Evolutionary conservation across 2,888 invertebrate species (phyloP).

Genomic region (Andrena trimmerana): DNA sequence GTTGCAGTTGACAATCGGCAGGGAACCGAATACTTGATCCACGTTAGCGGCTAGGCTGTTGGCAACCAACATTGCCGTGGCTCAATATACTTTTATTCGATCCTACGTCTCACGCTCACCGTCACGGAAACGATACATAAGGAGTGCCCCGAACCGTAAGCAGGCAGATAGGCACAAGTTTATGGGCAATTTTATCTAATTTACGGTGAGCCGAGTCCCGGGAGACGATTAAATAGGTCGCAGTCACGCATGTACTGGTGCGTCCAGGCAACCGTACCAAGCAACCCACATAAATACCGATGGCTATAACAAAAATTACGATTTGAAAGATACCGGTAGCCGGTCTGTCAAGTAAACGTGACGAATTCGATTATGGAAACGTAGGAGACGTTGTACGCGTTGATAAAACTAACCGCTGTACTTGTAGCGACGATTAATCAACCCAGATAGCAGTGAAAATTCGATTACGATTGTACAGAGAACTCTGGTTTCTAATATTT

Average conservation of each 20-base stretch:
- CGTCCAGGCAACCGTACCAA: slow-evolving; percentile 24
- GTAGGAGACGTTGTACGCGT: background rate
- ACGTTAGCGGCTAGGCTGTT: too few relatives aligned
- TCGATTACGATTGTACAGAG: background rate
- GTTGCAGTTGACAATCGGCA: background rate
- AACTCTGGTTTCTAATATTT: background rate
- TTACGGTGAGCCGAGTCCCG: slow-evolving; percentile 54
- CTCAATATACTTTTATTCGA: slow-evolving; percentile 44
- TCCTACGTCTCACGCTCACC: slow-evolving; percentile 10
- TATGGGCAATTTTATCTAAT: slow-evolving; percentile 70
- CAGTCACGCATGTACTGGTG: slow-evolving; percentile 63
- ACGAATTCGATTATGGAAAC: background rate
- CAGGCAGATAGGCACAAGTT: slow-evolving; percentile 64
- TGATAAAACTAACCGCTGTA: background rate
- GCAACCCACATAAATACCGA: slow-evolving; percentile 12
- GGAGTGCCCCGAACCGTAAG: slow-evolving; percentile 33
- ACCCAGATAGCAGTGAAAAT: background rate
- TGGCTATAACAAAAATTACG: slow-evolving; percentile 7
- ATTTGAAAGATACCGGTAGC: background rate
- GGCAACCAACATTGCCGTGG: slow-evolving; percentile 24
- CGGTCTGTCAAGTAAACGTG: background rate
- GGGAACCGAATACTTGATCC: background rate
- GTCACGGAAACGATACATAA: slow-evolving; percentile 29
- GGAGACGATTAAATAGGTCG: slow-evolving; percentile 65
- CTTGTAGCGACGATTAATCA: background rate